Conservation (phyloP, 2,113 vertebrate genomes). For the Prochilodus magdalenae region DNA sequence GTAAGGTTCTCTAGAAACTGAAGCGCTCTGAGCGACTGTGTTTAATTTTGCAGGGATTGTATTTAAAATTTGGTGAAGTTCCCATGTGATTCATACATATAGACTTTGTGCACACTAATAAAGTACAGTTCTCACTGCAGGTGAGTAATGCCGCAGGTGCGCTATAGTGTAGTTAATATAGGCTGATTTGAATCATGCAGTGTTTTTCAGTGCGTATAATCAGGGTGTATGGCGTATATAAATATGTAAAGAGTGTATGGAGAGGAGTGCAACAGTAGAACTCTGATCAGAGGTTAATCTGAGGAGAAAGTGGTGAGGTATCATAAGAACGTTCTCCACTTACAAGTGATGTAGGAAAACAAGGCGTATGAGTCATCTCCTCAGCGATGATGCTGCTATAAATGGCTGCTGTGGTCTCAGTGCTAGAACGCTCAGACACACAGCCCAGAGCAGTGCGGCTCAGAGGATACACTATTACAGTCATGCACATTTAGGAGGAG, state of each 20-base stretch:
- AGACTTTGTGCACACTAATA: too few species aligned
- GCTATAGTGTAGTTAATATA: too few species aligned
- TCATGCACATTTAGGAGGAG: constrained; percentile 38
- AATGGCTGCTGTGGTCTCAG: constrained; percentile 1
- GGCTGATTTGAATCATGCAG: background rate
- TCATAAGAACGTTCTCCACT: constrained; percentile 34
- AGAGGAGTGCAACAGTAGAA: constrained; percentile 1
- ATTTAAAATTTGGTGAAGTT: too few species aligned
- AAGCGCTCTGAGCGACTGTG: too few species aligned
- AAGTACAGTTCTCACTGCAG: too few species aligned
- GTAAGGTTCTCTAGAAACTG: too few species aligned
- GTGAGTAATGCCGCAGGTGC: too few species aligned
- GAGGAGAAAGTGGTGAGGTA: background rate
- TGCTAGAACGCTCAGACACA: background rate
- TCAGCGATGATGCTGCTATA: background rate
- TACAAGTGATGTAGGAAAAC: constrained; percentile 32
- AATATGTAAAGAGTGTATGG: background rate
- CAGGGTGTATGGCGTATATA: constrained; percentile 4
- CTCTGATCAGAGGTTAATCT: constrained; percentile 3
- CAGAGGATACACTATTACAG: constrained; percentile 39
- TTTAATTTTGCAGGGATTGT: too few species aligned
- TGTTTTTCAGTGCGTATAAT: too few species aligned
- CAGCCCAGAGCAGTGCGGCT: constrained; percentile 8
- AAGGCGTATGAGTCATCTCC: constrained; percentile 44
- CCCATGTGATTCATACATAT: too few species aligned